Evolutionary conservation across 2,888 invertebrate genomes (phyloP), one percentile per base, ranked within the genome.

Genomic region (Diaperis boleti): DNA sequence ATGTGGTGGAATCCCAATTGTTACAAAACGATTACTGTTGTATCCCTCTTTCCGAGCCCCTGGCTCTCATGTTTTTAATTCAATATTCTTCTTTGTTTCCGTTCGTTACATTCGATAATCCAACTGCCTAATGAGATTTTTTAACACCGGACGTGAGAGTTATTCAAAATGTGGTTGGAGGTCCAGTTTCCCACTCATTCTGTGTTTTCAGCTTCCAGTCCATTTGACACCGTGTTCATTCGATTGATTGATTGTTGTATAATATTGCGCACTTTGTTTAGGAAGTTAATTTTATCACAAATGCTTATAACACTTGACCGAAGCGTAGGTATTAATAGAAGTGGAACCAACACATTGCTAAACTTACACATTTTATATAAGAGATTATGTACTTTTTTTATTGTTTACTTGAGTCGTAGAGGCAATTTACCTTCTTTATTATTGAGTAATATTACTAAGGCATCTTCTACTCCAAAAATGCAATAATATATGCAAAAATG

Each of bases 51-150:
- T 8, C 33, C 11, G 37, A 33, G 15, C n/a, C 31, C 41, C 31
- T 55, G 15, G 31, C 18, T 35, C 44, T 44, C 33, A 41, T 55
- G 55, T 55, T 56, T 56, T 56, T 35, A 31, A 56, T 56, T 42
- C 35, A 44, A 45, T 56, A 56, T 56, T 56, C 26, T 33, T 15
- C 56, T 56, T 56, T 56, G 56, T 56, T 56, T 42, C 44, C 44
- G 56, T 56, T 56, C 37, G 56, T 18, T 45, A 56, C 35, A 44
- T 56, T 56, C 56, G 33, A 56, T 56, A 56, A 56, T 56, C 44
- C 44, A n/a, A 17, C 31, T 42, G 18, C 11, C 33, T 56, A 56
- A 56, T 56, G 56, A 44, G 31, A 42, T 55, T 55, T 55, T 41
- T 55, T 20, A 37, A 37, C 39, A 8, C 39, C 6, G 20, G 6